Conservation (phyloP, 2,797 vertebrate species). For the Ctenopoma kingsleyae region DNA sequence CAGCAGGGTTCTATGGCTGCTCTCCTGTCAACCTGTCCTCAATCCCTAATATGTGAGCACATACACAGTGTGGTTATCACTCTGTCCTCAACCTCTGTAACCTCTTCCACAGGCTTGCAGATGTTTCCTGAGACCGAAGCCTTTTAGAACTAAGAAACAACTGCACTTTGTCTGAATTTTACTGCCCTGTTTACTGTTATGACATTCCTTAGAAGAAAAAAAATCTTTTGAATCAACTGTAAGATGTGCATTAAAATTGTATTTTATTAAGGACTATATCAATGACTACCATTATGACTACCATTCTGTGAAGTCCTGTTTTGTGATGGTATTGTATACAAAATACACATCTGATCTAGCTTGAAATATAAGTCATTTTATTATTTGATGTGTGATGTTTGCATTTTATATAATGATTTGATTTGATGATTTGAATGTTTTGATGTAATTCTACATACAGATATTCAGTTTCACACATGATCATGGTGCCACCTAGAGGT, state of each 20-base stretch:
- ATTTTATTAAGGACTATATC: not conserved
- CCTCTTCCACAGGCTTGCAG: slow-evolving; percentile 72
- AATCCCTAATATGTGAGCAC: slow-evolving; percentile 30
- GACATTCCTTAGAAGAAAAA: not conserved
- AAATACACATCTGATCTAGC: no score
- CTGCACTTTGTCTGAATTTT: slow-evolving; percentile 16
- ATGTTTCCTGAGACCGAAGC: slow-evolving; percentile 70
- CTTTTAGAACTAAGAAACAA: slow-evolving; percentile 42
- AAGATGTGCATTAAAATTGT: no score
- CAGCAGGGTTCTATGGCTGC: slow-evolving; percentile 59
- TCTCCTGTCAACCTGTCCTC: slow-evolving; percentile 59
- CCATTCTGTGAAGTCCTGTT: no score
- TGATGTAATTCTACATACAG: slow-evolving; percentile 37
- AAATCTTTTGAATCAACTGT: not conserved
- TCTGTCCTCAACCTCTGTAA: slow-evolving; percentile 68
- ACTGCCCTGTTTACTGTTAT: slow-evolving; percentile 14
- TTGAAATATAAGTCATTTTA: no score
- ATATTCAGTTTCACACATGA: slow-evolving; percentile 61
- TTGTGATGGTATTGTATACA: no score
- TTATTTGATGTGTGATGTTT: slow-evolving; percentile 6
- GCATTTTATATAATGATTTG: not conserved
- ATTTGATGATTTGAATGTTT: no score
- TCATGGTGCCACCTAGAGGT: slow-evolving; percentile 81
- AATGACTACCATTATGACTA: not conserved
- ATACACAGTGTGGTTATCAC: slow-evolving; percentile 41